Conservation (phyloP, 2,888 invertebrate species). For the Punctoribates punctum region DNA sequence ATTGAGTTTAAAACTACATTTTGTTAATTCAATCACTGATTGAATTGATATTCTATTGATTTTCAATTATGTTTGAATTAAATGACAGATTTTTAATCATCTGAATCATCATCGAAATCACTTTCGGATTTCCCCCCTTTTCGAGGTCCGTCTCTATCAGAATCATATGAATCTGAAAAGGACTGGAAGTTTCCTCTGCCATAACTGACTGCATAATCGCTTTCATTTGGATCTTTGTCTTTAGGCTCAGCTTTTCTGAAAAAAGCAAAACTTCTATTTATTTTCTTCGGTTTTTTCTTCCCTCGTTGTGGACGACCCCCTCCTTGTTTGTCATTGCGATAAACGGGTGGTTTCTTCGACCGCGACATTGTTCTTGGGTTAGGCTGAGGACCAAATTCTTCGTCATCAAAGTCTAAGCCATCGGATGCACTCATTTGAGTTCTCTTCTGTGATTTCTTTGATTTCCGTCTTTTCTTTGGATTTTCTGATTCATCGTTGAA, state of each 20-base stretch:
- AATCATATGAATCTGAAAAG: constrained; percentile 36
- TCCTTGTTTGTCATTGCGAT: neutral
- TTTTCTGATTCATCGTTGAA: neutral
- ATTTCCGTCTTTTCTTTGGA: neutral
- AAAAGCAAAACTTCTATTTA: constrained; percentile 34
- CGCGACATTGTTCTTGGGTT: neutral
- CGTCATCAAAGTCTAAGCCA: constrained; percentile 2
- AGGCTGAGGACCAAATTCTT: neutral
- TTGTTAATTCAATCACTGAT: no score
- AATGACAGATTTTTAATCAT: no score
- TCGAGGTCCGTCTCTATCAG: constrained; percentile 31
- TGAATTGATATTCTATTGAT: no score
- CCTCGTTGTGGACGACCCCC: neutral
- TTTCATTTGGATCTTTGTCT: constrained; percentile 37
- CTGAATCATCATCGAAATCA: no score
- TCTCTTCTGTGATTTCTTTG: neutral
- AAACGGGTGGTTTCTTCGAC: neutral
- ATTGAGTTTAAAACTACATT: no score
- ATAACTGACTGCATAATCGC: constrained; percentile 30
- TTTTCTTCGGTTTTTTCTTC: constrained; percentile 31
- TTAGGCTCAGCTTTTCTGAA: constrained; percentile 25
- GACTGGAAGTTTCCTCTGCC: constrained; percentile 37
- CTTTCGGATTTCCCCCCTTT: neutral
- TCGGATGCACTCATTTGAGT: neutral
- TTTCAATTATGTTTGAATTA: no score